Percentiles rank a stretch among this genome's conserved stretches.
Evolutionary conservation across 2,888 invertebrate genomes (phyloP).

Genomic region (Metopia argyrocephala): DNA sequence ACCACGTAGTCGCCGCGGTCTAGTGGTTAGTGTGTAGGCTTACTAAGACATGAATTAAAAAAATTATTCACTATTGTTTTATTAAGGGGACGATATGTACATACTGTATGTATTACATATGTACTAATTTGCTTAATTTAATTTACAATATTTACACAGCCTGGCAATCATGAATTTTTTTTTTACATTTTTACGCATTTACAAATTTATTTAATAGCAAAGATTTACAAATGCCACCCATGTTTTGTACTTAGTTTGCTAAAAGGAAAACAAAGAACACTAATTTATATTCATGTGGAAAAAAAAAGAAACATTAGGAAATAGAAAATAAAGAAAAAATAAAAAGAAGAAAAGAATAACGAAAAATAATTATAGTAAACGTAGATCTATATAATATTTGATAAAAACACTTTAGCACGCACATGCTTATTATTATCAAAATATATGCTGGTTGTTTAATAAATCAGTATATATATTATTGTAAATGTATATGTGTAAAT

Average conservation of each 20-base stretch:
- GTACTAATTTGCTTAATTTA: no score
- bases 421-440: neutral
- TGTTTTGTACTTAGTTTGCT: constrained; percentile 17
- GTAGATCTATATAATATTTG: constrained; percentile 27
- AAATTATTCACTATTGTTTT: no score
- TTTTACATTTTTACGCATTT: constrained; percentile 7
- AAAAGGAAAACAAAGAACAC: constrained; percentile 6
- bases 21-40: no score
- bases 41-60: no score
- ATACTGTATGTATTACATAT: no score
- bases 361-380: constrained; percentile 5
- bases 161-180: constrained; percentile 32
- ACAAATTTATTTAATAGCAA: constrained; percentile 25
- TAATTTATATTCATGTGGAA: constrained; percentile 23
- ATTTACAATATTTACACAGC: neutral
- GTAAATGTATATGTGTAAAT: no score
- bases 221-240: constrained; percentile 38
- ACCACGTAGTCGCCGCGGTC: no score
- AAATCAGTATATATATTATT: no score
- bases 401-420: constrained; percentile 17
- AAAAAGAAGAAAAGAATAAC: neutral
- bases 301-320: neutral
- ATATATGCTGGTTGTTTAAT: neutral
- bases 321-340: neutral
- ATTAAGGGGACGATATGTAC: no score